Conservation (phyloP, 2,888 invertebrate species). For the Coleophora deauratella region DNA sequence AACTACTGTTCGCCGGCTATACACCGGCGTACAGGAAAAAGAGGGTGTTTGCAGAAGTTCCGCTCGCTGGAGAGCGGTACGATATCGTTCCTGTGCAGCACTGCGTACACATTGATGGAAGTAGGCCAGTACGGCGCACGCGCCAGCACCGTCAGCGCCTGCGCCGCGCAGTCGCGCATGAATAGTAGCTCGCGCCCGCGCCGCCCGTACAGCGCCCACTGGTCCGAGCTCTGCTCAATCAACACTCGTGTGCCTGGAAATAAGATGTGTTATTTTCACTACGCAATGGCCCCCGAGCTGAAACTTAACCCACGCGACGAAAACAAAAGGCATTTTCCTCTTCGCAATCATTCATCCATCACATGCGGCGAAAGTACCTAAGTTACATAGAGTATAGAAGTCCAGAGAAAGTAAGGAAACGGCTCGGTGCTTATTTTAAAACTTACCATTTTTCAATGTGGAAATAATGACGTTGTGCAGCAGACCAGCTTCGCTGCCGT, state of each 20-base stretch:
- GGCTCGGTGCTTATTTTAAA: slow-evolving; percentile 1
- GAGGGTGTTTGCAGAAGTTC: slow-evolving; percentile 19
- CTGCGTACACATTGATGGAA: slow-evolving; percentile 24
- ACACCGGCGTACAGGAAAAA: neutral
- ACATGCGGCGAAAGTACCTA: no score
- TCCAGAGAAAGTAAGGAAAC: no score
- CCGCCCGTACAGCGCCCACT: slow-evolving; percentile 29
- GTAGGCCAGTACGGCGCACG: slow-evolving; percentile 36
- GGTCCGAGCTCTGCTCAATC: slow-evolving; percentile 26
- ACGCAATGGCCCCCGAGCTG: no score
- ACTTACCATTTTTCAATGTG: slow-evolving; percentile 15
- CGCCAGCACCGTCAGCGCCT: slow-evolving; percentile 28
- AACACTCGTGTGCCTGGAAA: slow-evolving; percentile 22
- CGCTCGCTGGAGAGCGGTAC: slow-evolving; percentile 20
- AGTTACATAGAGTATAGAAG: no score
- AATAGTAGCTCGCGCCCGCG: slow-evolving; percentile 29
- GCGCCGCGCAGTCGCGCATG: slow-evolving; percentile 28
- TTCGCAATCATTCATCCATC: no score
- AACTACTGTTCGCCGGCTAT: neutral
- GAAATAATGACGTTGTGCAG: slow-evolving; percentile 28
- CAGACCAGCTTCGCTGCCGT: slow-evolving; percentile 24
- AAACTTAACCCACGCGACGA: no score
- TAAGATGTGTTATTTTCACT: slow-evolving; percentile 1
- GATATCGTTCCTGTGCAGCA: slow-evolving; percentile 30
- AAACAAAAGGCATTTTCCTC: no score